Evolutionary conservation across 2,888 invertebrate genomes (phyloP).

Genomic region (Folsomia manolachei): DNA sequence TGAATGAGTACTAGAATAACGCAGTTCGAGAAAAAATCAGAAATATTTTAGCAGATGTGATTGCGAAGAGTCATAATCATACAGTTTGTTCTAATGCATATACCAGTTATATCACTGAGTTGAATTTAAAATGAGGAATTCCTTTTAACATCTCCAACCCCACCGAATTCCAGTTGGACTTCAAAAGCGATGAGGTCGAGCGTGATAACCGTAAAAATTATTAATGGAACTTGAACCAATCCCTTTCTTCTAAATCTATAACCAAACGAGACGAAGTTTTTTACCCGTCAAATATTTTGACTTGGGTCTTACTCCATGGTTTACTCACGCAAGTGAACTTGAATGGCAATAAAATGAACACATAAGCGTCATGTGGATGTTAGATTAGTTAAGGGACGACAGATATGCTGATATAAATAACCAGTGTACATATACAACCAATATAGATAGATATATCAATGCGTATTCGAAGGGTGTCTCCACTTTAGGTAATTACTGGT

Average conservation of each 20-base stretch:
- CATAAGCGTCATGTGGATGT: background rate
- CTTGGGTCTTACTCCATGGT: background rate
- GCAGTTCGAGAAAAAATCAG: no score
- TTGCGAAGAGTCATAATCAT: no score
- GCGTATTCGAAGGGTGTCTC: no score
- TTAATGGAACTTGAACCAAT: constrained; percentile 25
- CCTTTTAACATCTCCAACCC: background rate
- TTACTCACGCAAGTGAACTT: background rate
- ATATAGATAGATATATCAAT: no score
- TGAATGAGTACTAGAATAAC: no score
- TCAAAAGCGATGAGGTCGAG: constrained; percentile 24
- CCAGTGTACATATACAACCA: no score
- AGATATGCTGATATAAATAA: no score
- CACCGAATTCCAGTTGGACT: background rate
- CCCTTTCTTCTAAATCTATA: constrained; percentile 4
- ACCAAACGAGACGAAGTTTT: background rate
- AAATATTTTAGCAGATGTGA: background rate
- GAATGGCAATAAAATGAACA: constrained; percentile 14
- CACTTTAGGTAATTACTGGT: no score
- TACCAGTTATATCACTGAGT: background rate
- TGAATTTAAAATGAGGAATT: constrained; percentile 1
- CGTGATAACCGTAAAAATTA: constrained; percentile 26
- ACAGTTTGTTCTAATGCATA: no score
- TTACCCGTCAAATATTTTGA: constrained; percentile 20
- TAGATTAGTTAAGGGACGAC: background rate